Evolutionary conservation across 2,113 vertebrate species (phyloP).

Genomic region (Bungarus multicinctus): DNA sequence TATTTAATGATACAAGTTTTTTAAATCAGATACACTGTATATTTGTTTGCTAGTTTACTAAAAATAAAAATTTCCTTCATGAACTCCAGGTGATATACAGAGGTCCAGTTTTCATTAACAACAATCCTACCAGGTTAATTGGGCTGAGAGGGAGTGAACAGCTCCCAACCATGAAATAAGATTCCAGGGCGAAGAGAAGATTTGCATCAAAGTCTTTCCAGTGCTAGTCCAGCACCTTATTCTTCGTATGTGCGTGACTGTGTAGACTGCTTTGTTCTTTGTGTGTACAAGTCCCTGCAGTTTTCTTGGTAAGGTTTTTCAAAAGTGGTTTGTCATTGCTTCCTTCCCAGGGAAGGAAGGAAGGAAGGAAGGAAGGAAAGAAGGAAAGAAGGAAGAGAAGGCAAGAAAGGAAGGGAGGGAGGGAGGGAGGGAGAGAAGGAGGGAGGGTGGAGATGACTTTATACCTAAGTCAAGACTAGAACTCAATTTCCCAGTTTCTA

Average conservation of each 20-base stretch:
- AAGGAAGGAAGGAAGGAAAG: too few relatives aligned
- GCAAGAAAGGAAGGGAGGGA: too few relatives aligned
- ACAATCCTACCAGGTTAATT: background rate
- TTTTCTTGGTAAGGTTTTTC: background rate
- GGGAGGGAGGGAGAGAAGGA: too few relatives aligned
- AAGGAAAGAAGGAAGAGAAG: too few relatives aligned
- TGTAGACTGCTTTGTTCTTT: background rate
- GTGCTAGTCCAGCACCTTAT: background rate
- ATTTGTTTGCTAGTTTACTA: background rate
- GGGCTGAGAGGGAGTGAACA: background rate
- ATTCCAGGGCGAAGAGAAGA: background rate
- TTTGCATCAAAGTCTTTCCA: background rate
- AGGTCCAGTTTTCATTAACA: background rate
- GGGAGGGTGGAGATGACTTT: too few relatives aligned
- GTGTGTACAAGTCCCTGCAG: background rate
- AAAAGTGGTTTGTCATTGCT: background rate
- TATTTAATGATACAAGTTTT: background rate
- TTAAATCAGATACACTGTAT: background rate
- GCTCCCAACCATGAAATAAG: too few relatives aligned
- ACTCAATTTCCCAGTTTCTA: too few relatives aligned
- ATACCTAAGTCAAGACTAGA: too few relatives aligned
- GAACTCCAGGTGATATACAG: background rate
- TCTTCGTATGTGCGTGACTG: too few relatives aligned
- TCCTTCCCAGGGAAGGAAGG: too few relatives aligned
- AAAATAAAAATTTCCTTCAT: background rate